Percentiles rank a stretch among this genome's conserved stretches.
phyloP scores from a whole-genome alignment of 2,797 vertebrate species.

The Acanthiza pusilla region DNA sequence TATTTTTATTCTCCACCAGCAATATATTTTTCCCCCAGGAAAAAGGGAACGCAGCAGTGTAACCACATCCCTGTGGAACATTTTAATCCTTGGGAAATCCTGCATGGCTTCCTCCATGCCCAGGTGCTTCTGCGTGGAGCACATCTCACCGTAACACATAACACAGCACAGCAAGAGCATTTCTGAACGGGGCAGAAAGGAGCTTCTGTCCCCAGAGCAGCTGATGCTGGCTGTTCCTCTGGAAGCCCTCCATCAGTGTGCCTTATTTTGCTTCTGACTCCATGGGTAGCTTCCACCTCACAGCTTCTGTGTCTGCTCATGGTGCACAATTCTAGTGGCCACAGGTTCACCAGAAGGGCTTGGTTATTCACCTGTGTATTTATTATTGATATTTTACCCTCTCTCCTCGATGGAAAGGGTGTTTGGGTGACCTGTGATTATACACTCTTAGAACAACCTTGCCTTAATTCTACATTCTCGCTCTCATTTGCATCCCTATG shows the following conservation, averaged over 20 bases:
- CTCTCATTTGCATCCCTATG: not conserved
- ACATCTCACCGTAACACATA: not conserved
- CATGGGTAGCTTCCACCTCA: not conserved
- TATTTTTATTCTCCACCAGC: not conserved
- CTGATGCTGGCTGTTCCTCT: not conserved
- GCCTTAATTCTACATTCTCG: not conserved
- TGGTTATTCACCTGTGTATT: not conserved
- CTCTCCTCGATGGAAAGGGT: not conserved
- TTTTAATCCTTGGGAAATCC: not conserved
- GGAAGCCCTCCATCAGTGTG: not conserved
- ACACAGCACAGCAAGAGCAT: not conserved
- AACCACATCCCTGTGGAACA: not conserved
- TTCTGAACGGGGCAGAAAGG: not conserved
- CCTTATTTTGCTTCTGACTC: not conserved
- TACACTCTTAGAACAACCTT: not conserved
- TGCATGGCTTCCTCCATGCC: not conserved
- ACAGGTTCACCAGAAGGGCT: not conserved
- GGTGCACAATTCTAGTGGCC: not conserved
- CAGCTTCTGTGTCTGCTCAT: not conserved
- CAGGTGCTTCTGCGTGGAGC: not conserved
- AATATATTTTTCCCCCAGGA: not conserved
- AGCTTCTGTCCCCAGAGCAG: not conserved
- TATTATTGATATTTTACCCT: not conserved
- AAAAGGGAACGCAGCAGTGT: not conserved
- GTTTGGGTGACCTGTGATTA: not conserved